Conservation (phyloP, 2,797 vertebrate genomes). For the Chaenodraco wilsoni region DNA sequence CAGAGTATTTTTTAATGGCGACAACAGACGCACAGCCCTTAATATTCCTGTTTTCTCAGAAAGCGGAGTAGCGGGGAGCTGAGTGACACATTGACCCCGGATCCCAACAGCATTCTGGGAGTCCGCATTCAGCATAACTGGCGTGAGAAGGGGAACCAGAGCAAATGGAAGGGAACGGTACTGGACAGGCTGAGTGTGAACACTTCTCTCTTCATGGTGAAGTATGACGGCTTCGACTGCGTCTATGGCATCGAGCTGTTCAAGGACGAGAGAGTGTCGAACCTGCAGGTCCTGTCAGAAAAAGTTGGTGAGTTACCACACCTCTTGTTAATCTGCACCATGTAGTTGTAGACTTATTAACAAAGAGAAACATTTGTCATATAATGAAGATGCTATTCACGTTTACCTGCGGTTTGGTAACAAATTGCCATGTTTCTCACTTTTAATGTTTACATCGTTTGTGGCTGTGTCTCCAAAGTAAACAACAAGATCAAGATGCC, state of each 20-base stretch:
- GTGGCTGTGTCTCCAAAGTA: slow-evolving; percentile 64
- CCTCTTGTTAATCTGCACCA: not conserved
- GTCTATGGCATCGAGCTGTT: slow-evolving; percentile 89
- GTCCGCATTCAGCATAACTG: slow-evolving; percentile 88
- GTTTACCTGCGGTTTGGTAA: not conserved
- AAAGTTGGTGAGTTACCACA: slow-evolving; percentile 83
- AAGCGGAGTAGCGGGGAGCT: slow-evolving; percentile 88
- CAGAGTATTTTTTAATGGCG: not conserved
- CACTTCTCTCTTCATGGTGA: slow-evolving; percentile 87
- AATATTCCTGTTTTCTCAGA: slow-evolving; percentile 61
- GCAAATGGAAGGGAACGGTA: slow-evolving; percentile 88
- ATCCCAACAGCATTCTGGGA: slow-evolving; percentile 84
- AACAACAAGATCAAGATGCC: slow-evolving; percentile 88
- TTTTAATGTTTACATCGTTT: not conserved
- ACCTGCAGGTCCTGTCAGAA: slow-evolving; percentile 84
- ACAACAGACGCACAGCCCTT: not conserved
- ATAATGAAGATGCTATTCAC: not conserved
- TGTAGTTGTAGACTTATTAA: not conserved
- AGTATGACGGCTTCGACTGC: slow-evolving; percentile 88
- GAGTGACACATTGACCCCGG: slow-evolving; percentile 82
- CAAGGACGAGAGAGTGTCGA: slow-evolving; percentile 86
- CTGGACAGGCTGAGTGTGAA: slow-evolving; percentile 86
- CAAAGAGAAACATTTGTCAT: not conserved
- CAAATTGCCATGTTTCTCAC: not conserved
- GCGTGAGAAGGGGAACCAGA: slow-evolving; percentile 86